Conservation (phyloP, 1,140 invertebrate species). For the Brachionus angularis region DNA sequence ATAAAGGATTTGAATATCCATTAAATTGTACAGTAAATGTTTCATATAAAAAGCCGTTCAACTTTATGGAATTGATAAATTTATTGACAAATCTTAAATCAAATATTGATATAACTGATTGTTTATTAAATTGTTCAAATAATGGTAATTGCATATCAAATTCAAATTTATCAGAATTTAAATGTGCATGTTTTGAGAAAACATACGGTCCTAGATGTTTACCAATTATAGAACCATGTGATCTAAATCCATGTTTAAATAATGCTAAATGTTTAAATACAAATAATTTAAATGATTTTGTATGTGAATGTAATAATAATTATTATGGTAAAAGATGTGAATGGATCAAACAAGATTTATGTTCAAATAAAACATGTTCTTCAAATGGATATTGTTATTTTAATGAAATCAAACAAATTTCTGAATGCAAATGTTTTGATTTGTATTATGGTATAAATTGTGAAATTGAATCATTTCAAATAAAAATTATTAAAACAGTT, state of each 20-base stretch:
- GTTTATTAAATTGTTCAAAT: neutral
- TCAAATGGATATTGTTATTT: conserved; percentile 3
- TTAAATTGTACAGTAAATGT: no score
- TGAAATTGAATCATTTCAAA: conserved; percentile 27
- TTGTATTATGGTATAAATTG: neutral
- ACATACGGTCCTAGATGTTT: neutral
- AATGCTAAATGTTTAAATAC: neutral
- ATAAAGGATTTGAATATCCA: no score
- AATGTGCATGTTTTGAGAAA: neutral
- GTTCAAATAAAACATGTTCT: neutral
- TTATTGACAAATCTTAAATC: no score
- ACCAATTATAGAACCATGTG: neutral
- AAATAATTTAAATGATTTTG: neutral
- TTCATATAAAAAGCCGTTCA: no score
- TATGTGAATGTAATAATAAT: neutral
- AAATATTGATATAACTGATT: conserved; percentile 8
- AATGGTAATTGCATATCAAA: neutral
- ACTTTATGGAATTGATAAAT: no score
- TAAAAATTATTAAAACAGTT: conserved; percentile 1
- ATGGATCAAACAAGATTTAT: neutral
- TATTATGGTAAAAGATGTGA: conserved; percentile 8
- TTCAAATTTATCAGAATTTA: neutral
- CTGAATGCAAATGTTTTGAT: conserved; percentile 15
- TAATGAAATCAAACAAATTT: neutral
- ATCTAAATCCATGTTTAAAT: conserved; percentile 3